A percentile compares a stretch with the other conserved stretches of the same genome.
These are phyloP conservation scores for Festucalex cinctus DNA, from an alignment of 2,113 vertebrate genomes.

Conservation along the genomic window DNA sequence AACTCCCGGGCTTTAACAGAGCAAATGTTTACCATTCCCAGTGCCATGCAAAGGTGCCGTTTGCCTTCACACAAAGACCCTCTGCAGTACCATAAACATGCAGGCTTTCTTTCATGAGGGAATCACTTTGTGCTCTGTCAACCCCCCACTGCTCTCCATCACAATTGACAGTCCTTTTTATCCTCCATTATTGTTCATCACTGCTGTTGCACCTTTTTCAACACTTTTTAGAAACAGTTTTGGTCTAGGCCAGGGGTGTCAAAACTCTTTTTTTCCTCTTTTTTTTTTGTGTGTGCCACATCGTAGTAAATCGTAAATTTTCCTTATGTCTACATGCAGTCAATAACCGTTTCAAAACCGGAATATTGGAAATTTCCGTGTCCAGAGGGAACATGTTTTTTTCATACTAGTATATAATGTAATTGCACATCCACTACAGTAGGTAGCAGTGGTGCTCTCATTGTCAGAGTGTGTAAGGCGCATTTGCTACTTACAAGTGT, in stretches of 20 bases:
- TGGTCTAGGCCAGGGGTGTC: neutral
- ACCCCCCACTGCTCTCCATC: slow-evolving; percentile 15
- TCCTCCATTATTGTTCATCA: neutral
- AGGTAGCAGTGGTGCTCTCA: too few species aligned
- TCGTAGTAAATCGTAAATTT: too few species aligned
- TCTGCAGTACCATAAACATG: slow-evolving; percentile 11
- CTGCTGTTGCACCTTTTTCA: neutral
- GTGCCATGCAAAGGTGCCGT: slow-evolving; percentile 58
- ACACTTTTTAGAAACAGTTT: neutral
- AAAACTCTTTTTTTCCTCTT: too few species aligned
- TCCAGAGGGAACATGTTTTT: too few species aligned
- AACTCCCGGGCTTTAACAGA: slow-evolving; percentile 58
- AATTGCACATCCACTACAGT: too few species aligned
- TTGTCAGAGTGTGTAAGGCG: too few species aligned
- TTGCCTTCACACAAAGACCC: slow-evolving; percentile 60
- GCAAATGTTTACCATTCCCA: slow-evolving; percentile 74
- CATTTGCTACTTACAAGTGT: too few species aligned
- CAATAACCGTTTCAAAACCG: too few species aligned
- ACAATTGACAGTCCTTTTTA: slow-evolving; percentile 13
- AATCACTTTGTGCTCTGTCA: slow-evolving; percentile 45
- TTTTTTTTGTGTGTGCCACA: too few species aligned
- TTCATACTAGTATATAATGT: too few species aligned
- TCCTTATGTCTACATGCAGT: too few species aligned
- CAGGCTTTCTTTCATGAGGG: slow-evolving; percentile 36
- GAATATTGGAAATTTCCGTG: too few species aligned